These are phyloP conservation scores for Desoria tigrina DNA, from an alignment of 2,888 invertebrate genomes.

Conservation along the genomic window DNA sequence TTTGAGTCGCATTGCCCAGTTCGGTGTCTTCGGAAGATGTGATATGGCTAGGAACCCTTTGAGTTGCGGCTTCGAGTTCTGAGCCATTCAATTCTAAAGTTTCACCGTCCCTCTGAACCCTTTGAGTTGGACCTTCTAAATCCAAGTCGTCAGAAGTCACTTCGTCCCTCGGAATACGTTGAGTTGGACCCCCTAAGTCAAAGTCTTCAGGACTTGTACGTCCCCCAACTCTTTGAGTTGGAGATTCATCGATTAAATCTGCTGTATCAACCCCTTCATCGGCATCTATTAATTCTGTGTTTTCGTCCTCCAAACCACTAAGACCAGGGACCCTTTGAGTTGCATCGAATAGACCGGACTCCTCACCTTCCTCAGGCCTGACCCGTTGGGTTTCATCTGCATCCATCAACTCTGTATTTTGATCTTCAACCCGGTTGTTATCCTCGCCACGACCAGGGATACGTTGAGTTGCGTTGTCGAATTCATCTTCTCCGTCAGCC, in stretches of 20 bases:
- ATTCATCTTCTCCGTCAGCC: constrained; percentile 12
- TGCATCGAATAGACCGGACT: background rate
- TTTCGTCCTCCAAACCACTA: too few relatives aligned
- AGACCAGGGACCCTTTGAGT: background rate
- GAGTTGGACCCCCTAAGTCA: background rate
- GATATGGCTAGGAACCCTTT: too few relatives aligned
- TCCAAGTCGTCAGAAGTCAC: too few relatives aligned
- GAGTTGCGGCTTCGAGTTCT: too few relatives aligned
- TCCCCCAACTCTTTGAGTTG: background rate
- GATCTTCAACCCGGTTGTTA: background rate
- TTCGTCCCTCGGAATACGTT: background rate
- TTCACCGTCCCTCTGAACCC: constrained; percentile 20
- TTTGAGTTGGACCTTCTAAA: constrained; percentile 15
- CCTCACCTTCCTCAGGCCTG: background rate
- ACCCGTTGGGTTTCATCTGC: background rate
- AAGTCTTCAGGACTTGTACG: background rate
- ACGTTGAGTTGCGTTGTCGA: constrained; percentile 1
- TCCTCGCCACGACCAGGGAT: background rate
- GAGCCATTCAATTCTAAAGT: too few relatives aligned
- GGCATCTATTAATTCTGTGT: too few relatives aligned
- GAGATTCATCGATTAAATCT: background rate
- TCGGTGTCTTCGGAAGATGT: too few relatives aligned
- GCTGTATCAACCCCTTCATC: background rate
- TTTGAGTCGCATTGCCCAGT: too few relatives aligned
- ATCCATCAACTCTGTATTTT: background rate